Percentiles rank a stretch among this genome's conserved stretches.
phyloP scores from a whole-genome alignment of 2,797 vertebrate species.

The Anolis apletophallus region DNA sequence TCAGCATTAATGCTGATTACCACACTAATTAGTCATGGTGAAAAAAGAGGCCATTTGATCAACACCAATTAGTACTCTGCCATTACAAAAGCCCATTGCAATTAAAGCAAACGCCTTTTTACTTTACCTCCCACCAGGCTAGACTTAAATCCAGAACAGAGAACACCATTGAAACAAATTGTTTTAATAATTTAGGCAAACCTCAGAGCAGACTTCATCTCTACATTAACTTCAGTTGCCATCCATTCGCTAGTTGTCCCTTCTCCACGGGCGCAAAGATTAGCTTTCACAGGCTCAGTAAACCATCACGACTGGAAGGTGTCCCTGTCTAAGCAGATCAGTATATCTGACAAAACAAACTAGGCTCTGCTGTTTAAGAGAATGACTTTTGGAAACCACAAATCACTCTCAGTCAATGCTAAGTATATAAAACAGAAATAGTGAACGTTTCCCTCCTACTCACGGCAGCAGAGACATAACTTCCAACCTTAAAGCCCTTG shows the following conservation, averaged over 20 bases:
- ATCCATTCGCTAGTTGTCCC: not conserved
- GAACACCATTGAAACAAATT: constrained; percentile 27
- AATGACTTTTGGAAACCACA: not conserved
- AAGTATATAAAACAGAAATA: not conserved
- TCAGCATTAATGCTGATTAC: constrained; percentile 64
- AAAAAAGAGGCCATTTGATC: constrained; percentile 63
- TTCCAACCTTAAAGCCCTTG: too few relatives aligned
- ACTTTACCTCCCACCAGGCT: constrained; percentile 10
- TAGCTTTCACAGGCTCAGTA: constrained; percentile 3
- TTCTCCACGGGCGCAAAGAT: constrained; percentile 1
- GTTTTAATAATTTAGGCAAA: constrained; percentile 41
- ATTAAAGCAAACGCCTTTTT: constrained; percentile 45
- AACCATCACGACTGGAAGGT: not conserved
- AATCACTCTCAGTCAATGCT: constrained; percentile 1
- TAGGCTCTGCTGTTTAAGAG: not conserved
- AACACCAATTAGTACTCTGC: constrained; percentile 61
- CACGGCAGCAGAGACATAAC: too few relatives aligned
- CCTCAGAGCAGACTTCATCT: constrained; percentile 28
- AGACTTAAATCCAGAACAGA: constrained; percentile 20
- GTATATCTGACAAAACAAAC: not conserved
- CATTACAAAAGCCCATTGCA: constrained; percentile 44
- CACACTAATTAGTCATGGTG: constrained; percentile 62
- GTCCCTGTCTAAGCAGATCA: not conserved
- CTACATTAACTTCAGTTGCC: constrained; percentile 4
- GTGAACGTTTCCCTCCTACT: not conserved